Conservation (phyloP, 2,113 vertebrate genomes). For the Mesocricetus auratus region DNA sequence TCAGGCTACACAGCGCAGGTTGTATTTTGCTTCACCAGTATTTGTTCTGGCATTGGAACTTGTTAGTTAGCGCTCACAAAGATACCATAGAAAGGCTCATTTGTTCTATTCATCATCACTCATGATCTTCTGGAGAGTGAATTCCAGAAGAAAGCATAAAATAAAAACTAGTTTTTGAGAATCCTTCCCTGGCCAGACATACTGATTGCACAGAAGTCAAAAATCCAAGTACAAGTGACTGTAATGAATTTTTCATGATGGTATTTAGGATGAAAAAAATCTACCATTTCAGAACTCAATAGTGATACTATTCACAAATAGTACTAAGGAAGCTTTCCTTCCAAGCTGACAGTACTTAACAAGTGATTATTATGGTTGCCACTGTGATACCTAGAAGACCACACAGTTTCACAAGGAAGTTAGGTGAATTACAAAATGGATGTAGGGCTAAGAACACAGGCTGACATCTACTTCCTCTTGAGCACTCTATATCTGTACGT, state of each 20-base stretch:
- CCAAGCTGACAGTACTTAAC: neutral
- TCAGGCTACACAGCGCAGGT: neutral
- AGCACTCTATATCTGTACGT: neutral
- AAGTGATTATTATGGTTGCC: neutral
- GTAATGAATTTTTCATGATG: conserved; percentile 22
- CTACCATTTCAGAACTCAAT: neutral
- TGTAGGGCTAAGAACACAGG: neutral
- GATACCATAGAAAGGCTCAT: neutral
- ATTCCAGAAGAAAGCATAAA: neutral
- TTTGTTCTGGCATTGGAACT: neutral
- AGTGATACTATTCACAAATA: neutral
- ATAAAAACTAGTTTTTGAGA: neutral
- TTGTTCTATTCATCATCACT: neutral
- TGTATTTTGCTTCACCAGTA: neutral
- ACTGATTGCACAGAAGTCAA: neutral
- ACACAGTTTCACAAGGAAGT: neutral
- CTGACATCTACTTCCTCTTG: neutral
- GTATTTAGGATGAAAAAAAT: neutral
- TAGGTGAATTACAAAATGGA: neutral
- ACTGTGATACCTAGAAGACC: neutral
- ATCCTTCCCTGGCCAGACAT: neutral
- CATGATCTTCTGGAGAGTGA: neutral
- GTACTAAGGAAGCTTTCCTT: neutral
- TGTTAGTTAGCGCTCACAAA: neutral
- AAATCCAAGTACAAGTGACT: neutral